Percentiles rank a stretch among this genome's conserved stretches.
Evolutionary conservation across 2,113 vertebrate species (phyloP).

Genomic region (Nothoprocta pentlandii): DNA sequence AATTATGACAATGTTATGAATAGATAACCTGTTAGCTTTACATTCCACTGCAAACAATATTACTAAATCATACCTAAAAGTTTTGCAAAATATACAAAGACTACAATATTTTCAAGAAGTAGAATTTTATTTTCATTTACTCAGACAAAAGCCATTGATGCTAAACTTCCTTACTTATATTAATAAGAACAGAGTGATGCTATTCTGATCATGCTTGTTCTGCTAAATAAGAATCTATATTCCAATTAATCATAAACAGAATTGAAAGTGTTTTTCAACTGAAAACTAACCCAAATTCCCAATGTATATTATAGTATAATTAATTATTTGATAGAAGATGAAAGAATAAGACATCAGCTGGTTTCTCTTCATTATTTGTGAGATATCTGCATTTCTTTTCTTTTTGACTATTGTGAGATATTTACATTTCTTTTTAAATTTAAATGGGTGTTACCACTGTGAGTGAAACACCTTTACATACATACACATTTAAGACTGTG

Average conservation of each 20-base stretch:
- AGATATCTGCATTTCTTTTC: background rate
- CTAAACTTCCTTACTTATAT: background rate
- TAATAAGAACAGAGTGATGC: background rate
- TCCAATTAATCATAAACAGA: background rate
- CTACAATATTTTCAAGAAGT: background rate
- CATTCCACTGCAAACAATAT: background rate
- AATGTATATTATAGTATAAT: rapidly evolving
- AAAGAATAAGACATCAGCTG: background rate
- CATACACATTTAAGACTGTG: background rate
- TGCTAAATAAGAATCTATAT: background rate
- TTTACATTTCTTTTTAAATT: background rate
- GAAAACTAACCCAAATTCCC: background rate
- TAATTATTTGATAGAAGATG: background rate
- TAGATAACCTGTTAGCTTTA: background rate
- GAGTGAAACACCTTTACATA: background rate
- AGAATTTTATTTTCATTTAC: background rate
- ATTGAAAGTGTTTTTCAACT: background rate
- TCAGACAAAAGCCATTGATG: background rate
- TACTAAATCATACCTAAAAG: background rate
- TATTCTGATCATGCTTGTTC: background rate
- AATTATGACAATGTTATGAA: background rate
- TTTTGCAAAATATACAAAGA: background rate
- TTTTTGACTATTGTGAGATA: background rate
- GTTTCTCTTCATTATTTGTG: background rate
- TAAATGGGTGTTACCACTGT: background rate